Evolutionary conservation across 37 sponge, comb jelly and placozoan species (phyloP).

Genomic region (Chondrilla cf. caribensis): DNA sequence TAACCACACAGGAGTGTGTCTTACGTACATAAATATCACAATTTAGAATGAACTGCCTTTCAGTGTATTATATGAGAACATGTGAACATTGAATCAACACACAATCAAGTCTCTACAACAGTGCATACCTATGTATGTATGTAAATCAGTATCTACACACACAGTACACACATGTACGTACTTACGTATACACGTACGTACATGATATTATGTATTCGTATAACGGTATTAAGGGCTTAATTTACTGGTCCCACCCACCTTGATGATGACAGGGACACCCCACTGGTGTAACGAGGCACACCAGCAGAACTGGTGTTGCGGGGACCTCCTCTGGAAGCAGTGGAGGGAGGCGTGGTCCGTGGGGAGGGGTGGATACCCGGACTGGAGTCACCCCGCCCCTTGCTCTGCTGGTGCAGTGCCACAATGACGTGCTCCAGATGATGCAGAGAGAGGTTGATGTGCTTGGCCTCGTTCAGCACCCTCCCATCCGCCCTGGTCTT

Average conservation of each 20-base stretch:
- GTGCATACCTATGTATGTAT: too few relatives aligned
- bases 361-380: background rate
- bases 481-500: constrained; percentile 74
- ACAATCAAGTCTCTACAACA: too few relatives aligned
- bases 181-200: background rate
- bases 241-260: background rate
- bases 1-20: too few relatives aligned
- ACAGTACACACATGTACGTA: background rate
- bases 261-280: constrained; percentile 13
- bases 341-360: background rate
- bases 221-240: too few relatives aligned
- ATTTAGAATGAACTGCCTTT: too few relatives aligned
- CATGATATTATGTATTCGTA: background rate
- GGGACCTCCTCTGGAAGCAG: background rate
- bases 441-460: constrained; percentile 89
- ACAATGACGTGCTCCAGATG: constrained; percentile 90
- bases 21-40: too few relatives aligned
- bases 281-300: background rate
- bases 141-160: too few relatives aligned
- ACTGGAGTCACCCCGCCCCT: constrained; percentile 2
- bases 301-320: background rate
- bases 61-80: too few relatives aligned
- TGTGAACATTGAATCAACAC: too few relatives aligned
- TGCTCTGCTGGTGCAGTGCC: constrained; percentile 59
- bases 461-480: constrained; percentile 76